phyloP scores from a whole-genome alignment of 2,113 vertebrate species.

The Pangasianodon gigas region DNA sequence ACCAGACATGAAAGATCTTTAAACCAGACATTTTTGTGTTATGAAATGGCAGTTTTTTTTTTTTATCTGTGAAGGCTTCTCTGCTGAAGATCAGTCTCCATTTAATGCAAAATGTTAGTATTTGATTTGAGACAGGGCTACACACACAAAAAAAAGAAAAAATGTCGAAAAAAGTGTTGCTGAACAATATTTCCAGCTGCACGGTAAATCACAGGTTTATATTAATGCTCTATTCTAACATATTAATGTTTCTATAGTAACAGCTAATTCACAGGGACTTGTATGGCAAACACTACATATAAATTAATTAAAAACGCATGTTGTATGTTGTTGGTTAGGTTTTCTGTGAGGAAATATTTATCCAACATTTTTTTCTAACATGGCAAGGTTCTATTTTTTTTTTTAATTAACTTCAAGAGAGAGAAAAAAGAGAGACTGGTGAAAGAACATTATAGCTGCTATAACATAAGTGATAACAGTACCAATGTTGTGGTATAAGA shows the following conservation, averaged over 20 bases:
- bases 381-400: not conserved
- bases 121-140: not conserved
- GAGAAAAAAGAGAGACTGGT: not conserved
- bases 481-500: too few species aligned
- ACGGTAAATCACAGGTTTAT: not conserved
- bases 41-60: not conserved
- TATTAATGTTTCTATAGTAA: not conserved
- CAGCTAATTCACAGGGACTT: not conserved
- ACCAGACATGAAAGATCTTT: not conserved
- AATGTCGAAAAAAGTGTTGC: not conserved
- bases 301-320: not conserved
- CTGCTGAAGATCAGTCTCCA: not conserved
- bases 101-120: not conserved
- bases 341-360: not conserved
- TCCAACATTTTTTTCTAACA: not conserved
- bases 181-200: not conserved
- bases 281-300: not conserved
- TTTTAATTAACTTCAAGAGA: not conserved
- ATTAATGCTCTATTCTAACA: not conserved
- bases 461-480: not conserved
- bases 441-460: not conserved
- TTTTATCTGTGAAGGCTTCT: not conserved
- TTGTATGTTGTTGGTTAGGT: not conserved
- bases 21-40: not conserved
- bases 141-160: too few species aligned